Evolutionary conservation across 2,113 vertebrate species (phyloP).

Genomic region (Pseudorhombus dupliciocellatus): DNA sequence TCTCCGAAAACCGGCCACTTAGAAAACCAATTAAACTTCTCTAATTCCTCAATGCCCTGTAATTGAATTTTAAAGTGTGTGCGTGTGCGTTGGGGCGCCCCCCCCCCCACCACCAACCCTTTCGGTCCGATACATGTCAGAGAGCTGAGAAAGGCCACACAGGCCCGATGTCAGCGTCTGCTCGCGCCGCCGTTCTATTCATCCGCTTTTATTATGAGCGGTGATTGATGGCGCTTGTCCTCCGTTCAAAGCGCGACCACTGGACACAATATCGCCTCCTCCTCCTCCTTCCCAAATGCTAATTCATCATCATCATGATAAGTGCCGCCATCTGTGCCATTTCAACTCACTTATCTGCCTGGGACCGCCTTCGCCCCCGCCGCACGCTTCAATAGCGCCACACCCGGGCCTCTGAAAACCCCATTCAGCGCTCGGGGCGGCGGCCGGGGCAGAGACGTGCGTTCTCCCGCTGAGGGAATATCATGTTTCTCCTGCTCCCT

Average conservation of each 20-base stretch:
- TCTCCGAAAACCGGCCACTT: conserved; percentile 78
- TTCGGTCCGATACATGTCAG: conserved; percentile 49
- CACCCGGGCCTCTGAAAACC: conserved; percentile 55
- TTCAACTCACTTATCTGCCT: conserved; percentile 68
- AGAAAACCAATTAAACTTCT: conserved; percentile 83
- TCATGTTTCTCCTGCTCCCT: conserved; percentile 65
- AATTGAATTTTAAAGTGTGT: conserved; percentile 78
- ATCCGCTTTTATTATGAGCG: conserved; percentile 61
- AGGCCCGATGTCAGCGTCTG: conserved; percentile 41
- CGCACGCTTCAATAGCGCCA: conserved; percentile 57
- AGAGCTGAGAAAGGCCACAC: conserved; percentile 38
- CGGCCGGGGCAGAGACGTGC: conserved; percentile 40
- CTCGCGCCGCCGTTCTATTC: conserved; percentile 33
- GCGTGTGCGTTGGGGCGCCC: neutral
- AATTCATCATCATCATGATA: conserved; percentile 72
- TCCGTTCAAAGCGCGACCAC: conserved; percentile 40
- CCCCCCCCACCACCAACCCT: conserved; percentile 15
- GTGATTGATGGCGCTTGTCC: conserved; percentile 78
- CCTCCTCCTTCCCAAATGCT: conserved; percentile 41
- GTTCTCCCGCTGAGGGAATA: conserved; percentile 66
- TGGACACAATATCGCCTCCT: conserved; percentile 36
- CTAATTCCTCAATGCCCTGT: conserved; percentile 78
- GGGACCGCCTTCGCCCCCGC: conserved; percentile 58
- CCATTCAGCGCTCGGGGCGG: conserved; percentile 46
- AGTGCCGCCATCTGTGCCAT: conserved; percentile 73